Evolutionary conservation across 2,888 invertebrate species (phyloP).

Genomic region (Hoplodrina ambigua): DNA sequence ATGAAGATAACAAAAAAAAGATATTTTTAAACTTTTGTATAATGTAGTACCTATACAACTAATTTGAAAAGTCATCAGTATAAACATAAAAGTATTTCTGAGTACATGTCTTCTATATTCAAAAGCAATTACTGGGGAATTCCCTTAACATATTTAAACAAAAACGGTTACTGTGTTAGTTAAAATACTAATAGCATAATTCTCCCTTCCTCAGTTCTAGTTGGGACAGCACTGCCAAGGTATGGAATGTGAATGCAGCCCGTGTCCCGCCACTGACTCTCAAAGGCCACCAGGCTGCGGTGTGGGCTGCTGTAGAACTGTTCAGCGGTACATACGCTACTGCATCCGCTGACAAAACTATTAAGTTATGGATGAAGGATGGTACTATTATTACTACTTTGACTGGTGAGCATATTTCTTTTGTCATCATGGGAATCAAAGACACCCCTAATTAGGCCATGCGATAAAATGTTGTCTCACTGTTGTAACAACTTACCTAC

Average conservation of each 20-base stretch:
- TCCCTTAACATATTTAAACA: too few relatives aligned
- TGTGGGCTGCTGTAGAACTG: slow-evolving; percentile 94
- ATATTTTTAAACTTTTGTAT: not conserved
- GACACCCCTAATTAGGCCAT: too few relatives aligned
- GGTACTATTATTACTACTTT: slow-evolving; percentile 92
- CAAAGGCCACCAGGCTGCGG: slow-evolving; percentile 94
- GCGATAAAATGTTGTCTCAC: too few relatives aligned
- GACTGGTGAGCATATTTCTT: slow-evolving; percentile 86
- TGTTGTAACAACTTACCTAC: too few relatives aligned
- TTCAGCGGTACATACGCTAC: slow-evolving; percentile 92
- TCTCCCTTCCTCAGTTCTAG: slow-evolving; percentile 93
- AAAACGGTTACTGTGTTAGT: not conserved
- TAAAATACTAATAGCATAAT: not conserved
- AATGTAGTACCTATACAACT: too few relatives aligned
- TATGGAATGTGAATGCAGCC: slow-evolving; percentile 93
- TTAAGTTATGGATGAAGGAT: slow-evolving; percentile 94
- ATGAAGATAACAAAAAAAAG: too few relatives aligned
- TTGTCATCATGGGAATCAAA: too few relatives aligned
- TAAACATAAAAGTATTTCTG: too few relatives aligned
- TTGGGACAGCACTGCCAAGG: slow-evolving; percentile 97
- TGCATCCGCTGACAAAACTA: slow-evolving; percentile 97
- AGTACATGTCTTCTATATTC: too few relatives aligned
- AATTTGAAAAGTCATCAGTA: too few relatives aligned
- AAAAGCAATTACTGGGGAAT: too few relatives aligned
- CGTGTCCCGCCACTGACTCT: slow-evolving; percentile 90